Evolutionary conservation across 2,797 vertebrate species (phyloP), one percentile per base, ranked within the genome.

Genomic region (Lepidocolaptes lacrymiger): DNA sequence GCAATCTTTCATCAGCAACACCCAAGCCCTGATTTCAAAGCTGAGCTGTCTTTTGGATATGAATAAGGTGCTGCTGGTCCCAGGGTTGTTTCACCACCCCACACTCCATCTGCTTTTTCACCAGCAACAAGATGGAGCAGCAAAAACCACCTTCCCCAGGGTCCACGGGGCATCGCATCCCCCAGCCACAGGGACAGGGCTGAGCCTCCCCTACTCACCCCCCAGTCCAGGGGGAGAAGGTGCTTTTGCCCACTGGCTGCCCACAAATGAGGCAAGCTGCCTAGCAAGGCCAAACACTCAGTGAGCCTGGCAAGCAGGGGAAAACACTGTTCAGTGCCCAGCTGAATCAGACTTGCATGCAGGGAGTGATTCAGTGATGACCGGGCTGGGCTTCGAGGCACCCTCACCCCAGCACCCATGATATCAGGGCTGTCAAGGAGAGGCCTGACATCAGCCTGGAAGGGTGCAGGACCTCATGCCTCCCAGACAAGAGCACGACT

Each of bases 311-410:
- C 76, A 78, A n/a, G 46, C 51, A 46, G 30, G 14, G 20, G 48
- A 12, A 86, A 68, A 36, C 14, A 5, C 51, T 2, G 0, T 46
- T 93, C 11, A 2, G 66, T 68, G 69, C 84, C 80, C 89, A 41
- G 86, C 77, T 93, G 89, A 96, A 82, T 96, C 84, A 94, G 71
- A 34, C 34, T 74, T 71, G 2, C n/a, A 7, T 76, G 77, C 55
- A 20, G 3, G 59, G 24, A 92, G 51, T 93, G 95, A 96, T 89
- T 95, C 95, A 96, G 89, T 13, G 2, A 56, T 75, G 91, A 94
- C 91, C 94, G 76, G 59, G 20, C 71, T 91, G 64, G 36, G 78
- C 30, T 88, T 71, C 3, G 1, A 62, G 4, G 37, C 41, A 74
- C 56, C 51, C 69, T 89, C n/a, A 7, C 49, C 66, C 81, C 74